A percentile compares a stretch with the other conserved stretches of the same genome.
These are phyloP conservation scores for Gastracanthus pulcherrimus DNA, from an alignment of 2,888 invertebrate genomes.

Conservation along the genomic window DNA sequence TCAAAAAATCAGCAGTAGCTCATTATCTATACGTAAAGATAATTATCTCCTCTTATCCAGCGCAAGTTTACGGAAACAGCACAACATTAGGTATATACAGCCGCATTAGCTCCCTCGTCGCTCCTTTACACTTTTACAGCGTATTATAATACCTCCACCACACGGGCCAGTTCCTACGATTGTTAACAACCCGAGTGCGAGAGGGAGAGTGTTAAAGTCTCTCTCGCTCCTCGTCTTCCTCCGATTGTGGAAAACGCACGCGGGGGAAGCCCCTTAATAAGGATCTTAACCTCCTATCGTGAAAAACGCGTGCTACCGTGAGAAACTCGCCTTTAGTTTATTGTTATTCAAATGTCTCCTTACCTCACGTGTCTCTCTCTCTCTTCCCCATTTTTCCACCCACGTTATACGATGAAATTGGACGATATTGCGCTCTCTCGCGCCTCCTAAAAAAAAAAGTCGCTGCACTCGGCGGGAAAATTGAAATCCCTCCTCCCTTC, in stretches of 20 bases:
- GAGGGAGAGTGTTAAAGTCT: no score
- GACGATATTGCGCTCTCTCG: slow-evolving; percentile 15
- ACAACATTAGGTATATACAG: not conserved
- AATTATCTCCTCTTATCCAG: no score
- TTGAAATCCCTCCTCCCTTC: slow-evolving; percentile 33
- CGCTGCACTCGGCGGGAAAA: slow-evolving; percentile 36
- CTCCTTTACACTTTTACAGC: no score
- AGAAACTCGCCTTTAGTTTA: slow-evolving; percentile 34
- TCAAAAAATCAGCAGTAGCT: no score
- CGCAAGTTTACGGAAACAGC: no score
- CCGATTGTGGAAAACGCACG: slow-evolving; percentile 44
- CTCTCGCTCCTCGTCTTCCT: slow-evolving; percentile 19
- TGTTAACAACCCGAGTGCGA: slow-evolving; percentile 1
- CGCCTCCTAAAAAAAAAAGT: not conserved
- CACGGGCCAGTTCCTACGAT: slow-evolving; percentile 2
- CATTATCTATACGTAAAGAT: no score
- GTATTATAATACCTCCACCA: no score
- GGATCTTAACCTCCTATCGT: not conserved
- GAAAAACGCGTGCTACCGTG: slow-evolving; percentile 15
- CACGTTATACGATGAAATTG: slow-evolving; percentile 44
- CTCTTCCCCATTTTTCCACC: no score
- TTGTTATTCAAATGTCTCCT: slow-evolving; percentile 53
- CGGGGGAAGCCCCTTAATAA: no score
- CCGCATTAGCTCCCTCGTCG: not conserved
- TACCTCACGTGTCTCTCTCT: not conserved